A percentile compares a stretch with the other conserved stretches of the same genome.
phyloP scores from a whole-genome alignment of 2,888 invertebrate species.

The Tenodera sinensis region DNA sequence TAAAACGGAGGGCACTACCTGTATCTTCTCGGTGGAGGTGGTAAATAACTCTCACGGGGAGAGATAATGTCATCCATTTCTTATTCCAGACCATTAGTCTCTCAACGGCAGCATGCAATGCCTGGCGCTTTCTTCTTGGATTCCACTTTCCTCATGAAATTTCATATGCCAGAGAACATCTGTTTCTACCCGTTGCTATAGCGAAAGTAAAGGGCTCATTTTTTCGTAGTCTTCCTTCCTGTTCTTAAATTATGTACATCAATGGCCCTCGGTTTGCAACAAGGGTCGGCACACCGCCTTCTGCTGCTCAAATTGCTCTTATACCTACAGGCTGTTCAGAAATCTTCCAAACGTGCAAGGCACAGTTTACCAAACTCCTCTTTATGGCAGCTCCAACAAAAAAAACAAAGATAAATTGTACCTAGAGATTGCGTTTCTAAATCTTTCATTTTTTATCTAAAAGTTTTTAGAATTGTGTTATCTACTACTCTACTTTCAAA shows the following conservation, averaged over 20 bases:
- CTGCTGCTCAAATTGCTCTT: background rate
- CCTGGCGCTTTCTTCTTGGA: background rate
- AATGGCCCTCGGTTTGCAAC: background rate
- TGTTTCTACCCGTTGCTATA: background rate
- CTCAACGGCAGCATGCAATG: background rate
- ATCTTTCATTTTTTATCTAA: too few species aligned
- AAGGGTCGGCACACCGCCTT: background rate
- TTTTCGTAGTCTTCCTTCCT: background rate
- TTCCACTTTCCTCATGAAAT: background rate
- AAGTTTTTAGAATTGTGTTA: too few species aligned
- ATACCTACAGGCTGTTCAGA: background rate
- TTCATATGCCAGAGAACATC: background rate
- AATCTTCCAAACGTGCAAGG: too few species aligned
- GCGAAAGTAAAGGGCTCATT: background rate
- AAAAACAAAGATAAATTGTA: too few species aligned
- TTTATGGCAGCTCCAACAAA: too few species aligned
- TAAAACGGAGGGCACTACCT: background rate
- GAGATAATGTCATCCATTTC: background rate
- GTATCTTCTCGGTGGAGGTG: background rate
- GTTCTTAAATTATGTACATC: background rate
- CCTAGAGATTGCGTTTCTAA: too few species aligned
- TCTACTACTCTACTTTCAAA: too few species aligned
- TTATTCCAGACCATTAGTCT: background rate
- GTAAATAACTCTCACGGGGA: background rate
- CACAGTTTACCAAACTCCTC: too few species aligned